Conservation (phyloP, 1,140 invertebrate genomes). For the Himalopsyche phryganea region DNA sequence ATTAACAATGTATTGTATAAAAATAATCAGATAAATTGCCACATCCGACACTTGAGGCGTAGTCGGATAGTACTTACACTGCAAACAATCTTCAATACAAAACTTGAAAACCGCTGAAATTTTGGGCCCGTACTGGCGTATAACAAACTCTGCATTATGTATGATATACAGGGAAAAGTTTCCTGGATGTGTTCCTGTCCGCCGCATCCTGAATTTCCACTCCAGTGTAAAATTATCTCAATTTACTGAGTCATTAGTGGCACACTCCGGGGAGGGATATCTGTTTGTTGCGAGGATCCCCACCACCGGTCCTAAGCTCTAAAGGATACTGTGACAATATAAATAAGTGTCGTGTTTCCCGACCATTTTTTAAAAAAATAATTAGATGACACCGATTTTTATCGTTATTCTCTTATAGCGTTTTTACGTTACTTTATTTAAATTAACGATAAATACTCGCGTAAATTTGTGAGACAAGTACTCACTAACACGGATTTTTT, state of each 20-base stretch:
- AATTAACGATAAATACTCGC: no score
- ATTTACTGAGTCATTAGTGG: constrained; percentile 53
- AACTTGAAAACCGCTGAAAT: no score
- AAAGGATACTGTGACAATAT: not conserved
- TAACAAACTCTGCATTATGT: constrained; percentile 10
- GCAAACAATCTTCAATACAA: no score
- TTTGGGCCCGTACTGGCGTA: not conserved
- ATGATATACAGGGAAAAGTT: constrained; percentile 28
- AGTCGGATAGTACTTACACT: no score
- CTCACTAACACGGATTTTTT: no score
- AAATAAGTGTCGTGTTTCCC: constrained; percentile 2
- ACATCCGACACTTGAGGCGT: no score
- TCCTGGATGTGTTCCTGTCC: constrained; percentile 27
- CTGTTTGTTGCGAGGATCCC: constrained; percentile 34
- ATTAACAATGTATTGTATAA: no score
- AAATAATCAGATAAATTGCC: no score
- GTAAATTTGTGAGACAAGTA: no score
- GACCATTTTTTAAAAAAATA: constrained; percentile 3
- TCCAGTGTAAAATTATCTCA: constrained; percentile 51
- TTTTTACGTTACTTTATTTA: no score
- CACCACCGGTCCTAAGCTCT: constrained; percentile 5
- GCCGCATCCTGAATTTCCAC: constrained; percentile 34
- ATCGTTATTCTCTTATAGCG: no score
- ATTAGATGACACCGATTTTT: no score
- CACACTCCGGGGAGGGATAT: constrained; percentile 51